phyloP scores from a whole-genome alignment of 1,140 invertebrate species.

The Brachionus calyciflorus region DNA sequence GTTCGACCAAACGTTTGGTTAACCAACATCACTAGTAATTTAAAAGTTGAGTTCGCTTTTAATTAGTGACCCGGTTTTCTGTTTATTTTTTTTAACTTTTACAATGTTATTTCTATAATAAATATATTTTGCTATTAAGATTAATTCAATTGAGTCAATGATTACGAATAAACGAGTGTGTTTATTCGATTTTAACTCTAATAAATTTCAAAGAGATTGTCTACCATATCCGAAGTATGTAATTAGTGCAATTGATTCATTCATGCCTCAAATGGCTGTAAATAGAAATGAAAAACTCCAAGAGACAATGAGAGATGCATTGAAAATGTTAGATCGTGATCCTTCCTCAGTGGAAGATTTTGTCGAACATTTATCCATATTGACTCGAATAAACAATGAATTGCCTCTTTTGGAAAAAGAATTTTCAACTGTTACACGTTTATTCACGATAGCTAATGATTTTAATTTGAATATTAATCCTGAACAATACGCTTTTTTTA shows the following conservation, averaged over 20 bases:
- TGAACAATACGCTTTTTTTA: conserved; percentile 58
- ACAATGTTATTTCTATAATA: no score
- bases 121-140: no score
- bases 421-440: conserved; percentile 53
- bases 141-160: conserved; percentile 19
- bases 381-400: conserved; percentile 56
- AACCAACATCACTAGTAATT: no score
- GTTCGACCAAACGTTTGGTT: no score
- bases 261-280: conserved; percentile 55
- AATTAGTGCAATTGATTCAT: conserved; percentile 51
- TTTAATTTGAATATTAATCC: conserved; percentile 54
- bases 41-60: no score
- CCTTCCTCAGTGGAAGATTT: conserved; percentile 58
- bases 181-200: conserved; percentile 53
- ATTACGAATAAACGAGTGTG: conserved; percentile 49
- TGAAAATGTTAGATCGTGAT: conserved; percentile 56
- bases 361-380: conserved; percentile 60
- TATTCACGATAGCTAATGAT: conserved; percentile 58
- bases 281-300: conserved; percentile 57
- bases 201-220: conserved; percentile 53
- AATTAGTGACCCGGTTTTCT: no score
- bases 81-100: no score
- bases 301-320: conserved; percentile 57
- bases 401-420: conserved; percentile 58
- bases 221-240: conserved; percentile 54